phyloP scores from a whole-genome alignment of 2,113 vertebrate genomes.

The Hipposideros armiger region DNA sequence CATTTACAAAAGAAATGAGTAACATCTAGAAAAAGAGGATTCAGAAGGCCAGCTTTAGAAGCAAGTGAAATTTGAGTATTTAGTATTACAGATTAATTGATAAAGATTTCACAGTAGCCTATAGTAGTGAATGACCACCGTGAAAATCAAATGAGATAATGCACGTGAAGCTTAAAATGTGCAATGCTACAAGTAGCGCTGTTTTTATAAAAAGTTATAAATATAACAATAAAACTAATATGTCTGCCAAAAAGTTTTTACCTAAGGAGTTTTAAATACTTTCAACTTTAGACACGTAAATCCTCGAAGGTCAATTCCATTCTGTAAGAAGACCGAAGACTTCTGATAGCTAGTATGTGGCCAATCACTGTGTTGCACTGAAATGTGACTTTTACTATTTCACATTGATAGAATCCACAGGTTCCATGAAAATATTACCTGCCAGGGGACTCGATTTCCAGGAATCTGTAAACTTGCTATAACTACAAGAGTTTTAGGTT shows the following conservation, averaged over 20 bases:
- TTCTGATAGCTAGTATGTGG: neutral
- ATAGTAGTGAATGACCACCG: neutral
- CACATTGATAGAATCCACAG: neutral
- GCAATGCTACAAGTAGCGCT: neutral
- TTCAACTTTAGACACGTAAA: slow-evolving; percentile 27
- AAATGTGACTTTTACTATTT: neutral
- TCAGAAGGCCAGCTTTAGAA: slow-evolving; percentile 60
- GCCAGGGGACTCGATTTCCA: neutral
- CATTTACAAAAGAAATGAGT: slow-evolving; percentile 81
- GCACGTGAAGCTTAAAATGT: neutral
- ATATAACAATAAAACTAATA: neutral
- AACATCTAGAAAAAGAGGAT: slow-evolving; percentile 65
- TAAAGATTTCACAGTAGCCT: slow-evolving; percentile 44
- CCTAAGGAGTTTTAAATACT: slow-evolving; percentile 40
- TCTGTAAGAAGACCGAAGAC: neutral
- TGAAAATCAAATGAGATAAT: neutral
- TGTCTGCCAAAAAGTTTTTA: neutral
- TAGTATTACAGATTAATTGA: slow-evolving; percentile 37
- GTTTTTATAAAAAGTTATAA: neutral
- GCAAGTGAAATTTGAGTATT: slow-evolving; percentile 55
- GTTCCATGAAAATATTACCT: neutral
- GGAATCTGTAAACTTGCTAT: neutral
- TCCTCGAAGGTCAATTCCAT: neutral
- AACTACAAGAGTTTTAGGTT: neutral
- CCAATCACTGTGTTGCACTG: neutral